Evolutionary conservation across 2,888 invertebrate genomes (phyloP).

Genomic region (Conus canariensis): DNA sequence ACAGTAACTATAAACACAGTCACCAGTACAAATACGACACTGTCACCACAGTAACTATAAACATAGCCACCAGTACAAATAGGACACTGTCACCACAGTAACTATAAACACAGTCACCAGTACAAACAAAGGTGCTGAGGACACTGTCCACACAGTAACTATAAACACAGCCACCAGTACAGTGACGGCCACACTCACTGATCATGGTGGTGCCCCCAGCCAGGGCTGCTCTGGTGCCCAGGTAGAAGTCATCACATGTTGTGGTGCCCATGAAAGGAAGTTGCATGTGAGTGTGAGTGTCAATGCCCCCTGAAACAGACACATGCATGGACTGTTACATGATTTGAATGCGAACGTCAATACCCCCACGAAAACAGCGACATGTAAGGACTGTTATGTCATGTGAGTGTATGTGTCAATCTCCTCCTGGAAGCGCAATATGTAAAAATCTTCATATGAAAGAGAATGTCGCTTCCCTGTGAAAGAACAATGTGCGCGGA

Average conservation of each 20-base stretch:
- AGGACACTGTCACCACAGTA: too few relatives aligned
- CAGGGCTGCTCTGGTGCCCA: conserved; percentile 96
- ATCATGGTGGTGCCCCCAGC: conserved; percentile 99
- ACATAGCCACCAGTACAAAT: too few relatives aligned
- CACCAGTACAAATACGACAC: too few relatives aligned
- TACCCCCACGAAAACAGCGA: neutral
- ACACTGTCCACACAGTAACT: too few relatives aligned
- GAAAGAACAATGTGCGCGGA: conserved; percentile 75
- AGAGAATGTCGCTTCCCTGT: conserved; percentile 98
- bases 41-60: too few relatives aligned
- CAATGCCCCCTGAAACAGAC: conserved; percentile 45
- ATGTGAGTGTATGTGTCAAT: neutral
- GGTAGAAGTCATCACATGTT: conserved; percentile 96
- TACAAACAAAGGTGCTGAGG: too few relatives aligned
- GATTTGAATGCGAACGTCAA: too few relatives aligned
- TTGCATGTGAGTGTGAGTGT: conserved; percentile 94
- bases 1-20: too few relatives aligned
- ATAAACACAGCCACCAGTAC: too few relatives aligned
- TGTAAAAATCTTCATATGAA: conserved; percentile 84
- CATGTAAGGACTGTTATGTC: neutral
- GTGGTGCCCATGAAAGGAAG: conserved; percentile 94
- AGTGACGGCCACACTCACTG: conserved; percentile 82
- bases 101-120: too few relatives aligned
- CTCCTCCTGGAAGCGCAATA: neutral
- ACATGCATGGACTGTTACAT: neutral